Evolutionary conservation across 2,113 vertebrate genomes (phyloP), one percentile per base, ranked within the genome.

Genomic region (Lampris incognitus): DNA sequence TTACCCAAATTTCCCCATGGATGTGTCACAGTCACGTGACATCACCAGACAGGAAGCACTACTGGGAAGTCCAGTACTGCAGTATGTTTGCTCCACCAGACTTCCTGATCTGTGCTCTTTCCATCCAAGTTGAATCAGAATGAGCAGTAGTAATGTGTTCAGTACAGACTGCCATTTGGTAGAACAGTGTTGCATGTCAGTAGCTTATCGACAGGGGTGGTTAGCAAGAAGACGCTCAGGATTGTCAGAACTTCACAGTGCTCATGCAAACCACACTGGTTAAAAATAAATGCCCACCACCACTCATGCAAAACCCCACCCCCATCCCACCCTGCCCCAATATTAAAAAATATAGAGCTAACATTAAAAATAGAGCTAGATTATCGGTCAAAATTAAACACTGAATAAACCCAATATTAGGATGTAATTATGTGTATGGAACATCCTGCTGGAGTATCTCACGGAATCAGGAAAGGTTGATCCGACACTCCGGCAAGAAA

Each of bases 161-260:
- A 57, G 41, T 24, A 24, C 24, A 24, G 24, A 24, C 24, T 24
- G 24, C 24, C 24, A 24, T 24, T 24, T 24, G 24, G 24, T 24
- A 24, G 24, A 24, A 24, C 24, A 37, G 6, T 50, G 8, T 46
- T 13, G 49, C 49, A 37, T 9, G 64, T 52, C 11, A 55, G 49
- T 68, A n/a, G 51, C 40, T 55, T 8, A 39, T 52, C 2, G 36
- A 10, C 38, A 4, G 37, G 8, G 50, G 54, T 4, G 50, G 70
- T 1, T 58, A 7, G 54, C 42, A 63, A 56, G 55, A 44, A 62
- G 41, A 38, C 61, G 36, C 59, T 51, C 42, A 77, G 73, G 81
- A 88, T 82, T 84, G 84, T 86, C 84, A 74, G 51, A 39, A 82
- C 74, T 62, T 82, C 82, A 88, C 84, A 78, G 80, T 79, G 79